Percentiles rank a stretch among this genome's conserved stretches.
These are phyloP conservation scores for Rhyzopertha dominica DNA, from an alignment of 1,140 invertebrate genomes.

Conservation along the genomic window DNA sequence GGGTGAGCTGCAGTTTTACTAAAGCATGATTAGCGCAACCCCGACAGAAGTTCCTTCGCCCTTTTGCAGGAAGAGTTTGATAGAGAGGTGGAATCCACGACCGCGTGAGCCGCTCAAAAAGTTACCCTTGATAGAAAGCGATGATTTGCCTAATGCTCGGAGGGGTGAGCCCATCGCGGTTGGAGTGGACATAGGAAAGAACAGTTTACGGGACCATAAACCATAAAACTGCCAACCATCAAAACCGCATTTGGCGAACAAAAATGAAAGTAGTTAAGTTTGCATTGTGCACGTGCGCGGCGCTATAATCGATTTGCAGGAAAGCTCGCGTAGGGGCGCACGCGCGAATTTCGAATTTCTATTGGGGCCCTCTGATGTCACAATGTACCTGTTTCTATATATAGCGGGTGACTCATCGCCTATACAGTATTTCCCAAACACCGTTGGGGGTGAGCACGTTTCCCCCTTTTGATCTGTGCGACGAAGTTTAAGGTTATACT, in stretches of 20 bases:
- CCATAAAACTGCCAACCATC: conserved; percentile 18
- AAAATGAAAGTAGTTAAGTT: conserved; percentile 22
- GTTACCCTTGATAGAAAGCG: no score
- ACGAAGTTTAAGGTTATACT: conserved; percentile 7
- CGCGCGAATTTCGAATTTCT: conserved; percentile 19
- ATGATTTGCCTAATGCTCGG: no score
- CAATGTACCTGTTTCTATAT: conserved; percentile 34
- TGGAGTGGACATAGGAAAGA: no score
- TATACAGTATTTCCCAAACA: conserved; percentile 36
- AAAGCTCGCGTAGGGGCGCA: conserved; percentile 19
- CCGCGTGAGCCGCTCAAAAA: no score
- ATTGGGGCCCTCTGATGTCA: conserved; percentile 34
- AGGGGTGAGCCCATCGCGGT: no score
- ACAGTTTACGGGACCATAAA: conserved; percentile 15
- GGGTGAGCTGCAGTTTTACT: no score
- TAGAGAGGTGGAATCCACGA: no score
- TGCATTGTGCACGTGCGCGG: conserved; percentile 17
- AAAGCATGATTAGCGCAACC: no score
- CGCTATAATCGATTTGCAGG: conserved; percentile 24
- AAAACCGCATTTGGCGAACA: conserved; percentile 18
- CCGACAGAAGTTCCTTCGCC: no score
- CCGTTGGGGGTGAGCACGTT: conserved; percentile 22
- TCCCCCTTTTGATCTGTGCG: conserved; percentile 18
- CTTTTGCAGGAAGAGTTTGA: no score
- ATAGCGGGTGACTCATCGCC: conserved; percentile 38